Evolutionary conservation across 2,888 invertebrate species (phyloP), one percentile per base, ranked within the genome.

Genomic region (Conus canariensis): DNA sequence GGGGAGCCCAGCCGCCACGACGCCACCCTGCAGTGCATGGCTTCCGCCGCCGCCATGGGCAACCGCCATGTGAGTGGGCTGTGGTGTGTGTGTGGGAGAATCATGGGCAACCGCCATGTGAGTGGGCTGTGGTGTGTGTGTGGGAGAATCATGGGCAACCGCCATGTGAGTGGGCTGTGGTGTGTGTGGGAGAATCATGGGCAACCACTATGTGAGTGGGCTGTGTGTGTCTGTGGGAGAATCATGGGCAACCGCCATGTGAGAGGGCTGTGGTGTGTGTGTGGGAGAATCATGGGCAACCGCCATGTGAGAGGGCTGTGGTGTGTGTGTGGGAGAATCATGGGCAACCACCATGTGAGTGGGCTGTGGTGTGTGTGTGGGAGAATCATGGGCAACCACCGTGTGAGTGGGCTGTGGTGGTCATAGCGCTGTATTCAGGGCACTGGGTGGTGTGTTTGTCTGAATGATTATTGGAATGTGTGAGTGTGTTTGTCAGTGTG

Each of bases 41-140:
- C 99, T 30, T 98, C 98, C 0, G 98, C 99, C 0, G 98, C 99
- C 0, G 98, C 98, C 25, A 98, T 98, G 95, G 98, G 98, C 10
- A 98, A 98, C 96, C 97, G 97, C 87, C 98, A 98, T 94, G 97
- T 97, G 93, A 94, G 95, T 93, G 59, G 22, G 16, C 19, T 14
- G 60, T 19, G 56, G 30, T 90, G 64, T 10, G 0, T 12, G 16
- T 19, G 45, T 30, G 45, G 45, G 45, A 45, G 45, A 45, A 64
- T 14, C 64, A 64, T 16, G 16, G 64, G 64, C 19, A 12, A 77
- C 77, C 3, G 77, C n/a, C 77, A 98, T 94, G 97, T 97, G 93
- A 94, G 95, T 93, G 59, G 22, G 16, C 19, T 14, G 60, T 19
- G 56, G 56, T 74, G 19, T 90, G 64, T 10, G 0, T 12, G 19